Conservation (phyloP, 2,888 invertebrate genomes). For the Auanema sp. region DNA sequence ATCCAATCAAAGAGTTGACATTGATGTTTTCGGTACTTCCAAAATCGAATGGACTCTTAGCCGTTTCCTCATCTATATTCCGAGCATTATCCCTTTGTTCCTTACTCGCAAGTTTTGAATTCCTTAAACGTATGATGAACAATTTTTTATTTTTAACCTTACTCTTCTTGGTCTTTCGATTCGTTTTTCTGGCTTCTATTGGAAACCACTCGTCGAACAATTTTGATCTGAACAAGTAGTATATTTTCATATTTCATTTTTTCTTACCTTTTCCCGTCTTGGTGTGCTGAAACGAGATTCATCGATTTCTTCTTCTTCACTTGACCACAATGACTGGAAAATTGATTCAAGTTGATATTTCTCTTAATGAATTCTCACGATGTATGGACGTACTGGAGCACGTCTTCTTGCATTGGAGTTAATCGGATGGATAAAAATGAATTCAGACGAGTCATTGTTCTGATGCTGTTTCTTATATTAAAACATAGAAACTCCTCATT, state of each 20-base stretch:
- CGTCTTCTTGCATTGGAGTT: conserved; percentile 40
- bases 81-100: conserved; percentile 42
- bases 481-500: too few species aligned
- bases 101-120: background rate
- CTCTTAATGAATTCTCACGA: conserved; percentile 40
- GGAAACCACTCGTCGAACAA: too few species aligned
- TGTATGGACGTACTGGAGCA: conserved; percentile 45
- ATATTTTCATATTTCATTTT: too few species aligned
- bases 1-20: too few species aligned
- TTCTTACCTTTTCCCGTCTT: conserved; percentile 6
- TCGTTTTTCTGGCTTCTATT: background rate
- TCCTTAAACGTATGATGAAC: background rate
- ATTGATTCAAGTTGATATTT: conserved; percentile 2
- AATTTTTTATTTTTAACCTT: background rate
- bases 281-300: background rate
- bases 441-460: conserved; percentile 20
- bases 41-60: conserved; percentile 44
- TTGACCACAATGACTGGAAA: conserved; percentile 20
- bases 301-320: conserved; percentile 19
- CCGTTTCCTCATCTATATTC: conserved; percentile 46
- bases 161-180: background rate
- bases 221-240: too few species aligned
- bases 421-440: conserved; percentile 29
- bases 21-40: background rate
- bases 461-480: too few species aligned